phyloP scores from a whole-genome alignment of 2,888 invertebrate genomes.

The Drosophila vallismaia region DNA sequence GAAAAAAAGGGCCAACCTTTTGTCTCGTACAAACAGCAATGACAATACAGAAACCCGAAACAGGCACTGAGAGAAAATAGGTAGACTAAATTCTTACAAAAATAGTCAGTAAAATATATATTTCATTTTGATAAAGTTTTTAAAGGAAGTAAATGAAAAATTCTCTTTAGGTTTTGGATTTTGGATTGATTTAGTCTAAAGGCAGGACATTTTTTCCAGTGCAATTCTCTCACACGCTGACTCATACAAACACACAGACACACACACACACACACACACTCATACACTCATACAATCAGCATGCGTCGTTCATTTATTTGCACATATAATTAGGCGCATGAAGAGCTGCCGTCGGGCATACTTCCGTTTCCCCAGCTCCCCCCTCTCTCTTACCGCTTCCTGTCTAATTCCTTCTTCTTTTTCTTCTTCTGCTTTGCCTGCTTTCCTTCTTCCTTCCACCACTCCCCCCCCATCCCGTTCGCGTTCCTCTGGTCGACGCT shows the following conservation, averaged over 20 bases:
- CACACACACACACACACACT: constrained; percentile 50
- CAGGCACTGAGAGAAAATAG: not conserved
- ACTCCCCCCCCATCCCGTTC: not conserved
- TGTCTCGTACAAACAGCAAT: constrained; percentile 28
- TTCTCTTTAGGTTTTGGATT: no score
- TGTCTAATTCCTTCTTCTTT: not conserved
- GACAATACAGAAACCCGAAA: constrained; percentile 18
- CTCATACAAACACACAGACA: constrained; percentile 14
- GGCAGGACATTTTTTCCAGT: not conserved
- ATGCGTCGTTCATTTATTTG: constrained; percentile 74
- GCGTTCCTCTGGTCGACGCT: no score
- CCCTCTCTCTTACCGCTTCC: not conserved
- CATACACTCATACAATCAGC: constrained; percentile 63
- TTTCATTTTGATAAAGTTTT: not conserved
- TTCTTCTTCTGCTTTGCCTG: not conserved
- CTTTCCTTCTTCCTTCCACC: not conserved
- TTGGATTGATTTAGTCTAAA: no score
- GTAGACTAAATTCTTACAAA: not conserved
- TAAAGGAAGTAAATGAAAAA: not conserved
- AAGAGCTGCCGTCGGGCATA: constrained; percentile 66
- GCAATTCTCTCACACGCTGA: not conserved
- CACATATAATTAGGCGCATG: constrained; percentile 78
- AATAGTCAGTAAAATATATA: not conserved
- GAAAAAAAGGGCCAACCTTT: constrained; percentile 25
- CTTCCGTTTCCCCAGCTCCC: constrained; percentile 45